A percentile compares a stretch with the other conserved stretches of the same genome.
Evolutionary conservation across 2,888 invertebrate species (phyloP).

Genomic region (Drosophila fulvimacula): DNA sequence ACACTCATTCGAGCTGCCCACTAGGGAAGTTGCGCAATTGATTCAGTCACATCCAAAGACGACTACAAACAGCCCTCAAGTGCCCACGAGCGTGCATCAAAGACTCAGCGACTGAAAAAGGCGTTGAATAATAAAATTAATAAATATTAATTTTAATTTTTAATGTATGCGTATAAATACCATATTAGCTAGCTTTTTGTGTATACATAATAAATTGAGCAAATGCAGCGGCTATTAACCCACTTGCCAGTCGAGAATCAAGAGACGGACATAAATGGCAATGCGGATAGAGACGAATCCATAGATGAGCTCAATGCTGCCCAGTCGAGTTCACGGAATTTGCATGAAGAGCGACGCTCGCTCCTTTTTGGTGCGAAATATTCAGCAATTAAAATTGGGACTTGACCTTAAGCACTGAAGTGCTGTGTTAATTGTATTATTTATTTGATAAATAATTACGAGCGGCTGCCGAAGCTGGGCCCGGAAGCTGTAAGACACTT

Average conservation of each 20-base stretch:
- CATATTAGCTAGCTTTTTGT: conserved; percentile 46
- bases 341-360: conserved; percentile 52
- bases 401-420: conserved; percentile 32
- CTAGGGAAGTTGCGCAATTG: conserved; percentile 49
- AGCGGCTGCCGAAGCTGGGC: conserved; percentile 16
- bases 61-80: conserved; percentile 51
- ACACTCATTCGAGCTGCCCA: conserved; percentile 47
- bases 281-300: conserved; percentile 42
- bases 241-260: conserved; percentile 47
- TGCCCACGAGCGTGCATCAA: conserved; percentile 35
- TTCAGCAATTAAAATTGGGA: conserved; percentile 53
- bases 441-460: conserved; percentile 11
- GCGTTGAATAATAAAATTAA: conserved; percentile 56
- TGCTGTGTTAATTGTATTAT: conserved; percentile 7
- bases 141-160: conserved; percentile 45
- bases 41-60: conserved; percentile 21
- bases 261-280: conserved; percentile 49
- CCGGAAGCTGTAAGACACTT: conserved; percentile 52
- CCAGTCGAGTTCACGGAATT: conserved; percentile 35
- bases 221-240: conserved; percentile 67
- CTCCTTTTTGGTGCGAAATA: conserved; percentile 59
- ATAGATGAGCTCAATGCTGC: conserved; percentile 41
- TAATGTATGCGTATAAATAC: conserved; percentile 51
- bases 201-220: conserved; percentile 3
- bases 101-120: conserved; percentile 37